Percentiles rank a stretch among this genome's conserved stretches.
Evolutionary conservation across 2,797 vertebrate species (phyloP).

Genomic region (Ispidina picta): DNA sequence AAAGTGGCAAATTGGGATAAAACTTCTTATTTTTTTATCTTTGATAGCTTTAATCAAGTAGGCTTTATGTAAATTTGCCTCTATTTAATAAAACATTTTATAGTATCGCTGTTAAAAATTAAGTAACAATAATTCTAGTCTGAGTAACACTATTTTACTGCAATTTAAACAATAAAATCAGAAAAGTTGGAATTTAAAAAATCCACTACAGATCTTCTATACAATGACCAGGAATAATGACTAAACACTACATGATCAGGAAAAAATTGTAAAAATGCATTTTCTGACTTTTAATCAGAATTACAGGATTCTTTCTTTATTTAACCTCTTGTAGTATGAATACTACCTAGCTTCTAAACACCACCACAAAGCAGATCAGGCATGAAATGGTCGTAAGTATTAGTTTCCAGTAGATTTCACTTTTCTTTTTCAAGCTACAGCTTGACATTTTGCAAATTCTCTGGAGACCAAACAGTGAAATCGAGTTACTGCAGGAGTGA

Average conservation of each 20-base stretch:
- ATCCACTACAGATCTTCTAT: neutral
- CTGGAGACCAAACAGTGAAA: conserved; percentile 93
- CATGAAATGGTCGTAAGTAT: conserved; percentile 94
- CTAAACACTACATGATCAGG: neutral
- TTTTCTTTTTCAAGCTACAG: conserved; percentile 89
- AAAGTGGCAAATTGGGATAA: neutral
- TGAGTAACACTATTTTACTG: neutral
- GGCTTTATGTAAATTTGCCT: neutral
- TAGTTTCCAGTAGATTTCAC: conserved; percentile 98
- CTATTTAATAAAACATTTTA: conserved; percentile 1
- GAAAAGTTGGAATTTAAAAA: conserved; percentile 40
- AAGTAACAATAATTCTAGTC: conserved; percentile 25
- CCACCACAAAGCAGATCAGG: conserved; percentile 83
- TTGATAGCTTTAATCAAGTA: neutral
- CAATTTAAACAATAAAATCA: conserved; percentile 14
- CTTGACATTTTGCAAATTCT: conserved; percentile 98
- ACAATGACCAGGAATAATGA: neutral
- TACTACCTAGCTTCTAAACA: conserved; percentile 79
- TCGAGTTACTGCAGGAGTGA: conserved; percentile 97
- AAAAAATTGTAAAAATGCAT: neutral
- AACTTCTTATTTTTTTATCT: neutral
- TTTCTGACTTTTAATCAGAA: conserved; percentile 37
- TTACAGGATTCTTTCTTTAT: conserved; percentile 54
- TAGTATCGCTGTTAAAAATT: neutral
- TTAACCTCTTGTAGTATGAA: conserved; percentile 80